Evolutionary conservation across 2,113 vertebrate species (phyloP).

Genomic region (Tiliqua scincoides): DNA sequence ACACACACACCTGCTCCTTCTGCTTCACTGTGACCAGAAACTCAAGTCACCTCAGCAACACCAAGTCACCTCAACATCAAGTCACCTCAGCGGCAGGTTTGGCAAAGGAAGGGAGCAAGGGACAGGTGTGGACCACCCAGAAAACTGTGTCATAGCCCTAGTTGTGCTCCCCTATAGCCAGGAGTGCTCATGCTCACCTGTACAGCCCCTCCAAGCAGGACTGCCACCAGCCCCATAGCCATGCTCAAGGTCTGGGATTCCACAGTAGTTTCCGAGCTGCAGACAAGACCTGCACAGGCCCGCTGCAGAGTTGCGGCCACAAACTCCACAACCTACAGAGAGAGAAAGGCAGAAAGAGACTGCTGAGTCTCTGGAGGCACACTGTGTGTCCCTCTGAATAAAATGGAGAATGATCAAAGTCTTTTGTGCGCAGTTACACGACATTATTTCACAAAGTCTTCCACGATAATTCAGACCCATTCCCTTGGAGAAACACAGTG

Average conservation of each 20-base stretch:
- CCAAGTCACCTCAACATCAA: neutral
- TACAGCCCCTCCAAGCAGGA: constrained; percentile 83
- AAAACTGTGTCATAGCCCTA: too few relatives aligned
- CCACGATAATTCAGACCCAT: neutral
- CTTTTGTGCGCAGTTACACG: neutral
- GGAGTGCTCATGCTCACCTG: constrained; percentile 75
- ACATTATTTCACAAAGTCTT: neutral
- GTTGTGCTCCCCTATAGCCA: neutral
- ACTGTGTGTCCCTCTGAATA: neutral
- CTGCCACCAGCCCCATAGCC: constrained; percentile 91
- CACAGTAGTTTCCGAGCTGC: constrained; percentile 59
- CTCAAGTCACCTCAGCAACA: neutral
- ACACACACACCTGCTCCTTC: neutral
- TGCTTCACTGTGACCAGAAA: neutral
- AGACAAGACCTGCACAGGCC: constrained; percentile 75
- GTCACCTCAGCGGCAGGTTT: neutral
- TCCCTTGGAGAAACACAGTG: too few relatives aligned
- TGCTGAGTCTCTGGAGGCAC: too few relatives aligned
- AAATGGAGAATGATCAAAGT: neutral
- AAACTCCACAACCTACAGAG: constrained; percentile 86
- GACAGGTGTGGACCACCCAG: too few relatives aligned
- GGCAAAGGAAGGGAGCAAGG: too few relatives aligned
- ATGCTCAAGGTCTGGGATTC: constrained; percentile 90
- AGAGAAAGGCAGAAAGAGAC: neutral
- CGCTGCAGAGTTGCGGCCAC: constrained; percentile 84